Percentiles rank a stretch among this genome's conserved stretches.
Evolutionary conservation across 2,888 invertebrate genomes (phyloP).

Genomic region (Stegana nigrithorax): DNA sequence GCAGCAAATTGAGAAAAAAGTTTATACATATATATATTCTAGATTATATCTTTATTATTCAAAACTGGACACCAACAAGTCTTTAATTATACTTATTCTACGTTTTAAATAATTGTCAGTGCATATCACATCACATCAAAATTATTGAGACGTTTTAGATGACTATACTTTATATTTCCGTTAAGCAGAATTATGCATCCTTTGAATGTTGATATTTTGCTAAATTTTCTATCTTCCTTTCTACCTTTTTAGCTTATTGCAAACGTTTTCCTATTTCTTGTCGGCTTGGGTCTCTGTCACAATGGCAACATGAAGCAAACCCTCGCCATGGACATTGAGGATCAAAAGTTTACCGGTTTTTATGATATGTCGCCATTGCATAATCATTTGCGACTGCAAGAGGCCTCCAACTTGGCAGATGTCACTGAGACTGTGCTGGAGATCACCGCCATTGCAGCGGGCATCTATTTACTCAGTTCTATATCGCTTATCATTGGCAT

Average conservation of each 20-base stretch:
- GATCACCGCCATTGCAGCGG: slow-evolving; percentile 50
- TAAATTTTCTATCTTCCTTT: no score
- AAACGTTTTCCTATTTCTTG: slow-evolving; percentile 64
- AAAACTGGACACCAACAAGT: no score
- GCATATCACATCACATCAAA: no score
- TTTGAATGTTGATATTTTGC: no score
- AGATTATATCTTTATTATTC: no score
- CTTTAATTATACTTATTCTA: background rate
- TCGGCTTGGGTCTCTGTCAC: slow-evolving; percentile 65
- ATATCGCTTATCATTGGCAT: slow-evolving; percentile 65
- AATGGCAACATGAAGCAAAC: slow-evolving; percentile 67
- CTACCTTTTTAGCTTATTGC: slow-evolving; percentile 61
- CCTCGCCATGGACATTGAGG: slow-evolving; percentile 65
- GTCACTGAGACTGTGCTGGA: slow-evolving; percentile 62
- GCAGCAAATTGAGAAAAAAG: no score
- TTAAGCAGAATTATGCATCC: no score
- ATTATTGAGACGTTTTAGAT: no score
- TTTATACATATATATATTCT: no score
- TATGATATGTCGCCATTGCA: slow-evolving; percentile 63
- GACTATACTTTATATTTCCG: no score
- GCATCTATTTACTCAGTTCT: slow-evolving; percentile 62
- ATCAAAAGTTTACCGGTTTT: slow-evolving; percentile 66
- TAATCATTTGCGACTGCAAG: slow-evolving; percentile 62
- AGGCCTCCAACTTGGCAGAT: slow-evolving; percentile 62
- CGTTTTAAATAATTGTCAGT: no score